Evolutionary conservation across 1,140 invertebrate species (phyloP).

Genomic region (Wasmannia auropunctata): DNA sequence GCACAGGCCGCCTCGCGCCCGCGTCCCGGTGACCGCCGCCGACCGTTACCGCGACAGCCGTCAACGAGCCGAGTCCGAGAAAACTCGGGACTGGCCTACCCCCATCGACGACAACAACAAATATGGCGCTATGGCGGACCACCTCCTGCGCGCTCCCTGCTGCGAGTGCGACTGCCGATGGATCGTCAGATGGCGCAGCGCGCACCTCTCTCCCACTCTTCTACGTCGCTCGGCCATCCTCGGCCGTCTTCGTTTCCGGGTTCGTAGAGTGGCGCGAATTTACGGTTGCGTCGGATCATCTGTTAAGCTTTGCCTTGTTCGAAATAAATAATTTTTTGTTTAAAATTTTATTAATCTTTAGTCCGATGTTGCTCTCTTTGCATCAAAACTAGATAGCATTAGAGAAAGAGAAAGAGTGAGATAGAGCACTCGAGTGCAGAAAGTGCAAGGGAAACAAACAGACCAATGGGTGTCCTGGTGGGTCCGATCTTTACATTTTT

Average conservation of each 20-base stretch:
- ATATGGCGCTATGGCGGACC: constrained; percentile 85
- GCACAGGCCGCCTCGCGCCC: constrained; percentile 37
- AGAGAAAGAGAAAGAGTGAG: too few relatives aligned
- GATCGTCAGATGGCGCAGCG: constrained; percentile 57
- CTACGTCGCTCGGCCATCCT: background rate
- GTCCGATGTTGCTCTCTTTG: too few relatives aligned
- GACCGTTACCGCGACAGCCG: background rate
- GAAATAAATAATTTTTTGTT: too few relatives aligned
- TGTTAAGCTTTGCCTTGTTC: too few relatives aligned
- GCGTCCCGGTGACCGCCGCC: constrained; percentile 24
- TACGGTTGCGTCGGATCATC: too few relatives aligned
- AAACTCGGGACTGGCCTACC: constrained; percentile 81
- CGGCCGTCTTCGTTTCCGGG: background rate
- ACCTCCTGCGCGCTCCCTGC: constrained; percentile 58
- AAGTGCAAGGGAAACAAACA: too few relatives aligned
- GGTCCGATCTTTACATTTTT: too few relatives aligned
- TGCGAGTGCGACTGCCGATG: constrained; percentile 63
- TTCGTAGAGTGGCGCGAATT: background rate
- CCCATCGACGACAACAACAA: constrained; percentile 87
- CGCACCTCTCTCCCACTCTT: background rate
- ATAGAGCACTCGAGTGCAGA: background rate
- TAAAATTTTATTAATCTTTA: too few relatives aligned
- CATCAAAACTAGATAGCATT: too few relatives aligned
- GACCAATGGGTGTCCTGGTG: too few relatives aligned
- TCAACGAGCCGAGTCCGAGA: constrained; percentile 22